Conservation (phyloP, 2,888 invertebrate species). For the Hipparchia semele region DNA sequence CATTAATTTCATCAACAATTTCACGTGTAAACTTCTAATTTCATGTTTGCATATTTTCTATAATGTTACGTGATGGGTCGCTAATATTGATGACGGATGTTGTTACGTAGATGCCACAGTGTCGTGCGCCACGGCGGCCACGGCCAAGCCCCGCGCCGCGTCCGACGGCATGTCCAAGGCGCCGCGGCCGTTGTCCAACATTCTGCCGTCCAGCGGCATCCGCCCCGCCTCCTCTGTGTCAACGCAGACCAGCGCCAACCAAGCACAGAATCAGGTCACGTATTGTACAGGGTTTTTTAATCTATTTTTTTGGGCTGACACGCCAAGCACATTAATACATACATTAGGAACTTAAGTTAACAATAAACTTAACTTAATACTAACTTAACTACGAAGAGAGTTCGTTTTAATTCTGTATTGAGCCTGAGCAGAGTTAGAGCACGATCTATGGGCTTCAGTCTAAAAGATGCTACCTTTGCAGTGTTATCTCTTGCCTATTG, state of each 20-base stretch:
- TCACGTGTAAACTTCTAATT: too few species aligned
- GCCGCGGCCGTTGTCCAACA: constrained; percentile 80
- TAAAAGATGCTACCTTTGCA: too few species aligned
- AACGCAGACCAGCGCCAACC: constrained; percentile 88
- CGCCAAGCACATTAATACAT: too few species aligned
- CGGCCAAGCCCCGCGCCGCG: constrained; percentile 68
- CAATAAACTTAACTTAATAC: too few species aligned
- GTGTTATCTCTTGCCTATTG: too few species aligned
- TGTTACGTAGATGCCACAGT: constrained; percentile 58
- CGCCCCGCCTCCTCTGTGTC: constrained; percentile 93
- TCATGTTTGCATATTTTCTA: background rate
- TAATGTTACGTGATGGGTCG: background rate
- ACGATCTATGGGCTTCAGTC: too few species aligned
- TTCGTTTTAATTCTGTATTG: too few species aligned
- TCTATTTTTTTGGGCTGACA: too few species aligned
- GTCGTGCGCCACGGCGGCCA: constrained; percentile 65
- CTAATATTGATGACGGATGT: background rate
- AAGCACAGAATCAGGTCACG: constrained; percentile 77
- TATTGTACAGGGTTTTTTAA: background rate
- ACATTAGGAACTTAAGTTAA: too few species aligned
- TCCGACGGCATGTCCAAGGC: constrained; percentile 69
- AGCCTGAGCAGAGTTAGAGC: too few species aligned
- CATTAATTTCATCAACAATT: too few species aligned
- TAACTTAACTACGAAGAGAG: too few species aligned
- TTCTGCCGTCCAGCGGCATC: constrained; percentile 84